Percentiles rank a stretch among this genome's conserved stretches.
Conservation (phyloP, 2,888 invertebrate genomes). For the Dendrolimus pini region DNA sequence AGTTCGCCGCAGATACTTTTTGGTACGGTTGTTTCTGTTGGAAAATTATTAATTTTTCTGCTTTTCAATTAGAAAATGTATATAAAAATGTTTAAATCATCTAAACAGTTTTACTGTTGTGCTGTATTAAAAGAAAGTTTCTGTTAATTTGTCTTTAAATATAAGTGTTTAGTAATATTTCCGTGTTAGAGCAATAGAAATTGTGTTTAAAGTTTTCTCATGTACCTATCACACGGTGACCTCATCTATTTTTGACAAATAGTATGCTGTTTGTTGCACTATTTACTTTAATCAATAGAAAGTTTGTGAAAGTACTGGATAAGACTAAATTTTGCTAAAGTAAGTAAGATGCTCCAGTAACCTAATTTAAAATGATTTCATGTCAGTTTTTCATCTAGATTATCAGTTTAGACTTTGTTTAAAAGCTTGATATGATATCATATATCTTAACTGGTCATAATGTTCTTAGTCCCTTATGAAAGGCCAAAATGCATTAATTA, state of each 20-base stretch:
- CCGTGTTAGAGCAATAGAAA: neutral
- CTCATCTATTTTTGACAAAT: slow-evolving; percentile 32
- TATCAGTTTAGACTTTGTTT: too few species aligned
- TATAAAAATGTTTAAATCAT: neutral
- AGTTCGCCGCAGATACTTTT: slow-evolving; percentile 39
- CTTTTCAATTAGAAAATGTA: slow-evolving; percentile 7
- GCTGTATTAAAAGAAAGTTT: slow-evolving; percentile 5
- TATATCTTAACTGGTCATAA: too few species aligned
- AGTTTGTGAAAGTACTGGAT: neutral
- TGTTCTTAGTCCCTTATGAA: too few species aligned
- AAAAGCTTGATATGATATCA: too few species aligned
- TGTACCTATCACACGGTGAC: neutral
- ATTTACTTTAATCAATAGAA: neutral
- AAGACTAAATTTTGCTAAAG: too few species aligned
- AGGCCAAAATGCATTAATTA: too few species aligned
- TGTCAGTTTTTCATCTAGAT: too few species aligned
- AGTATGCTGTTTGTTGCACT: slow-evolving; percentile 2
- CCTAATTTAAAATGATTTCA: too few species aligned
- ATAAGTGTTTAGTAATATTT: neutral
- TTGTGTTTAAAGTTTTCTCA: neutral
- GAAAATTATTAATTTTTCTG: slow-evolving; percentile 13
- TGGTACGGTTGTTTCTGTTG: slow-evolving; percentile 32
- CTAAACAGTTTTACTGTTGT: slow-evolving; percentile 6
- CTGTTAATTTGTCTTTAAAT: neutral
- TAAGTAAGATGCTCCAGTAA: too few species aligned